phyloP scores from a whole-genome alignment of 1,140 invertebrate genomes.

The Planococcus citri region DNA sequence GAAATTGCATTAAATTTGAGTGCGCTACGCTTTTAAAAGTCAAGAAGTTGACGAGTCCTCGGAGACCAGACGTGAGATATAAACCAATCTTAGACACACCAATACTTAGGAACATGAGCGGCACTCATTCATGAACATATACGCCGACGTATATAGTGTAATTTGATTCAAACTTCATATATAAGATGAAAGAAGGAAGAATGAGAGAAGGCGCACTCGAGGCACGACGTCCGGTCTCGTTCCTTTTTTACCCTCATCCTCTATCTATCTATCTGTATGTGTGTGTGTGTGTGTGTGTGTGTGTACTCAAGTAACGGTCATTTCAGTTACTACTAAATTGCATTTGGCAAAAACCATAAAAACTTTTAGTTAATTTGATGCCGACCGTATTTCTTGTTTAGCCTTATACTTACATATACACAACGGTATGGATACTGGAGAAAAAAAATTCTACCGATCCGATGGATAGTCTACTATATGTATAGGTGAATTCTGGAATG shows the following conservation, averaged over 20 bases:
- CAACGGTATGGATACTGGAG: background rate
- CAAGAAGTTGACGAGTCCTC: slow-evolving; percentile 18
- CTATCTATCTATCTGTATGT: too few species aligned
- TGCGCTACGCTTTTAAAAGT: slow-evolving; percentile 19
- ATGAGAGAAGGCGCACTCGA: background rate
- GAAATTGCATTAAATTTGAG: slow-evolving; percentile 20
- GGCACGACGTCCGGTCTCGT: background rate
- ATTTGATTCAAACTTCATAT: slow-evolving; percentile 17
- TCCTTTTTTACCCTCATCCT: too few species aligned
- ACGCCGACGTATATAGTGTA: slow-evolving; percentile 11
- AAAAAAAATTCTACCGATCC: background rate
- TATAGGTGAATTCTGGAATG: too few species aligned
- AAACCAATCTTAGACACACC: slow-evolving; percentile 11
- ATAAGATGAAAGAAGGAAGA: slow-evolving; percentile 12
- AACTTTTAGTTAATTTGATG: slow-evolving; percentile 19
- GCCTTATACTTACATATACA: background rate
- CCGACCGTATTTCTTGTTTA: background rate
- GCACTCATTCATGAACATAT: background rate
- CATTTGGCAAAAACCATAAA: slow-evolving; percentile 4
- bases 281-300: too few species aligned
- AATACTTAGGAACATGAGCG: background rate
- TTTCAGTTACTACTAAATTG: slow-evolving; percentile 17
- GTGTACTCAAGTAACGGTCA: slow-evolving; percentile 6
- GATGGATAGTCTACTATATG: too few species aligned
- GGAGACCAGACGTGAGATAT: slow-evolving; percentile 15